phyloP scores from a whole-genome alignment of 1,140 invertebrate species.

The Drosophila ohnishii region DNA sequence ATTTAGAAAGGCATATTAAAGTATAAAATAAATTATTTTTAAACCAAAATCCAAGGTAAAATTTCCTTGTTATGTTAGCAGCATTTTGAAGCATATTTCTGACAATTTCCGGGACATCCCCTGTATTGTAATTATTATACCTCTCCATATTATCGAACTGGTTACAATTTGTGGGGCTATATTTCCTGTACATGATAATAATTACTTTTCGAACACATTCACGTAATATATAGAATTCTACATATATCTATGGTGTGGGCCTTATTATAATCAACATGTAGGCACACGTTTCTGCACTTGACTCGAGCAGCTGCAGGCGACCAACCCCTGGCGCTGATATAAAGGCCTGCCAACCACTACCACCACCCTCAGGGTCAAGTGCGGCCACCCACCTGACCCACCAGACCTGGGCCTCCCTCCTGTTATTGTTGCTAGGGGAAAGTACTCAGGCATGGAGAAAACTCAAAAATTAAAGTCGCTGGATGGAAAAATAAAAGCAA shows the following conservation, averaged over 20 bases:
- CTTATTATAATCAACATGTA: slow-evolving; percentile 67
- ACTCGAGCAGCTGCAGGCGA: slow-evolving; percentile 63
- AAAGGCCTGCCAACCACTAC: slow-evolving; percentile 53
- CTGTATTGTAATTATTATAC: neutral
- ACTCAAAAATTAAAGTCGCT: slow-evolving; percentile 74
- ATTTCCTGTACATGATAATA: slow-evolving; percentile 9
- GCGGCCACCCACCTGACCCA: slow-evolving; percentile 62
- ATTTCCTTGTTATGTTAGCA: too few species aligned
- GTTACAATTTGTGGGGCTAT: neutral
- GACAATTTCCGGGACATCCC: neutral
- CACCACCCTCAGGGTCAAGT: slow-evolving; percentile 67
- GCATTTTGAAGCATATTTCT: too few species aligned
- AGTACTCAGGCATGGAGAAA: slow-evolving; percentile 31
- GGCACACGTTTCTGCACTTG: slow-evolving; percentile 79
- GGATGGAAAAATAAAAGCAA: slow-evolving; percentile 56
- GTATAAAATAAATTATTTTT: too few species aligned
- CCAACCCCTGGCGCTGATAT: slow-evolving; percentile 66
- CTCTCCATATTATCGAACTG: neutral
- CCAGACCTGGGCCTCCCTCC: slow-evolving; percentile 11
- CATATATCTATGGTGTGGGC: slow-evolving; percentile 13
- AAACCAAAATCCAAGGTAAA: too few species aligned
- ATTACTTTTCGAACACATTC: neutral
- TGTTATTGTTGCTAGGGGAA: slow-evolving; percentile 47
- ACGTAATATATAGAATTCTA: slow-evolving; percentile 16
- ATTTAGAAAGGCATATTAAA: too few species aligned